Base-by-base conservation (phyloP, 2,888 invertebrate species). In the Limnephilus rhombicus region DNA sequence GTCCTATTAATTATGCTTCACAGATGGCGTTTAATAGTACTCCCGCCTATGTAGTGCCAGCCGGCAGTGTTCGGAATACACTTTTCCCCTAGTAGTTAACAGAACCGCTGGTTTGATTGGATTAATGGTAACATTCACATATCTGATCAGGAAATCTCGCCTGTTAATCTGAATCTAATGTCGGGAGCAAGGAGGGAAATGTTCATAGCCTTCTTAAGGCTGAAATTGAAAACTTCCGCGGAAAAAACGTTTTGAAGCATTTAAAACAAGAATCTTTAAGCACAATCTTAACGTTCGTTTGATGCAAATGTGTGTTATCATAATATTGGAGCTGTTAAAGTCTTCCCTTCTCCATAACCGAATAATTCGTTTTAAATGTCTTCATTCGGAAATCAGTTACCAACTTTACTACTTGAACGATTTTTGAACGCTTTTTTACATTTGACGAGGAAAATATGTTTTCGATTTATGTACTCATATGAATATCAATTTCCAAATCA, bases 211-310 rank as follows among this genome's bases (percentile, higher is more conserved):
- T 45, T 45, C 45, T 86, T 49, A 45, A 45, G 86, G 29, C 29
- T n/a, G 49, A 86, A 86, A 86, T 86, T 86, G 86, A 86, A 86
- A 45, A 45, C 29, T 86, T 41, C 86, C 29, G 86, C 24, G 12
- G 37, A 86, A 45, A 85, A 85, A 85, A 85, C 45, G n/a, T 86
- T n/a, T 45, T 7, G 45, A 29, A 45, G 86, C 45, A 86, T 86
- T 45, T 86, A 37, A 86, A 49, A 41, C 29, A 86, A 24, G n/a
- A 34, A 86, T 86, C 86, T 45, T 11, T 86, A 86, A 83, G 34
- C 9, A 41, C 83, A 4, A 83, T 68, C 68, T 68, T 68, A 83
- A 83, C 29, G 86, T 49, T 86, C 45, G 37, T 86, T 45, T 86
- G 37, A n/a, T 86, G 86, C 45, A 86, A 86, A 86, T 86, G 86